Conservation (phyloP, 2,113 vertebrate genomes). For the Neotoma lepida region DNA sequence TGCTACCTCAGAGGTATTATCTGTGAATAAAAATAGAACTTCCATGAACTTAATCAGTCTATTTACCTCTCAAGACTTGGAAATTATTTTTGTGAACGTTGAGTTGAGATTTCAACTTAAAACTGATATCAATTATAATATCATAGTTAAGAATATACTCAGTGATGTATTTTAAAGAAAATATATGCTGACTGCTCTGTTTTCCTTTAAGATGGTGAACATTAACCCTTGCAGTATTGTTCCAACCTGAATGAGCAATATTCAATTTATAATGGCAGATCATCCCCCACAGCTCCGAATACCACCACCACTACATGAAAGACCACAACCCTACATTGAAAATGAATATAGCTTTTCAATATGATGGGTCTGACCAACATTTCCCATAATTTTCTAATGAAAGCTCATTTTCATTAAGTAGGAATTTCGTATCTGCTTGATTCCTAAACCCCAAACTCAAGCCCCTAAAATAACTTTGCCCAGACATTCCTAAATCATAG, state of each 20-base stretch:
- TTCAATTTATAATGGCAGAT: constrained; percentile 47
- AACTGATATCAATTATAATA: constrained; percentile 20
- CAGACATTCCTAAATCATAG: constrained; percentile 23
- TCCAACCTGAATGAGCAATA: constrained; percentile 17
- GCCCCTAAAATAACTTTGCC: neutral
- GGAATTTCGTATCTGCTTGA: neutral
- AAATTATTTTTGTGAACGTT: constrained; percentile 69
- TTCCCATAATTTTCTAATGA: constrained; percentile 7
- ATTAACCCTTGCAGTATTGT: neutral
- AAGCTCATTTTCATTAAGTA: neutral
- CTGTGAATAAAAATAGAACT: constrained; percentile 88
- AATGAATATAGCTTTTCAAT: constrained; percentile 5
- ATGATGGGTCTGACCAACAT: neutral
- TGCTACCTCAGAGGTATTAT: constrained; percentile 92
- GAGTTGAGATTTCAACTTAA: constrained; percentile 66
- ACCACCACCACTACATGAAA: neutral
- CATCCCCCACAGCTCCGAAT: neutral
- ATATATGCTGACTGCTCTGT: constrained; percentile 48
- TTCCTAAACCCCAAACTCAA: constrained; percentile 14
- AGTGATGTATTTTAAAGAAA: constrained; percentile 23
- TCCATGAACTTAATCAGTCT: constrained; percentile 77
- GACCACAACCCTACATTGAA: neutral
- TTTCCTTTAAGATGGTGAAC: constrained; percentile 51
- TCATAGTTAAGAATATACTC: constrained; percentile 37
- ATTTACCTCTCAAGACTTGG: constrained; percentile 71